phyloP scores from a whole-genome alignment of 2,113 vertebrate genomes.

The Sinocyclocheilus anophthalmus region DNA sequence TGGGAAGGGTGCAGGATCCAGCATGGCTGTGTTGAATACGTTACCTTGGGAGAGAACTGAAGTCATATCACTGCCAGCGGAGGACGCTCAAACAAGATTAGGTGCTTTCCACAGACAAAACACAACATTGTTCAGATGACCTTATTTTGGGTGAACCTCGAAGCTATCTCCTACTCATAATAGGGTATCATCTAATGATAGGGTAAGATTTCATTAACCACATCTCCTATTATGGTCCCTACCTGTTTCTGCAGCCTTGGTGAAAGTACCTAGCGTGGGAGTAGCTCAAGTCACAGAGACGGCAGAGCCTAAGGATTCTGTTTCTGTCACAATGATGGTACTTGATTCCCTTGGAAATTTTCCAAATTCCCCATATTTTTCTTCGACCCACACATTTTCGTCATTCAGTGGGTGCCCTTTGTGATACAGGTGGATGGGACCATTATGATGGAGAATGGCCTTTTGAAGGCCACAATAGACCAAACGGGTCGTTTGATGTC shows the following conservation, averaged over 20 bases:
- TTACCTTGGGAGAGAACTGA: constrained; percentile 89
- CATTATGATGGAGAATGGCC: constrained; percentile 85
- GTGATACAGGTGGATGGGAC: constrained; percentile 78
- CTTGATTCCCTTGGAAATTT: background rate
- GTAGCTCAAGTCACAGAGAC: constrained; percentile 68
- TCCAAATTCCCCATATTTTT: background rate
- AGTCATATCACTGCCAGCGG: constrained; percentile 77
- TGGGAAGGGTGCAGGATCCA: constrained; percentile 40
- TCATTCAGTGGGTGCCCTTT: constrained; percentile 4
- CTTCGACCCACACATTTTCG: background rate
- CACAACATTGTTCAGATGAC: background rate
- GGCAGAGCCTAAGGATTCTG: constrained; percentile 67
- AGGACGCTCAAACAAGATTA: constrained; percentile 62
- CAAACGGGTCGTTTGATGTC: constrained; percentile 79
- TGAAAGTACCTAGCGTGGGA: constrained; percentile 87
- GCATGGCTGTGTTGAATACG: constrained; percentile 79
- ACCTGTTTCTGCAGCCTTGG: constrained; percentile 76
- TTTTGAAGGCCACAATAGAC: constrained; percentile 80
- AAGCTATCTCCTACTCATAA: background rate
- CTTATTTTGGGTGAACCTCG: background rate
- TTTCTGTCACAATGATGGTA: constrained; percentile 81
- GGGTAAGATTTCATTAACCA: background rate
- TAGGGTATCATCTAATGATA: background rate
- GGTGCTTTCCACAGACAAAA: constrained; percentile 69
- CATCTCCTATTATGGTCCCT: background rate